Base-by-base conservation (phyloP, 2,797 vertebrate genomes). In the Smutsia temminckii region DNA sequence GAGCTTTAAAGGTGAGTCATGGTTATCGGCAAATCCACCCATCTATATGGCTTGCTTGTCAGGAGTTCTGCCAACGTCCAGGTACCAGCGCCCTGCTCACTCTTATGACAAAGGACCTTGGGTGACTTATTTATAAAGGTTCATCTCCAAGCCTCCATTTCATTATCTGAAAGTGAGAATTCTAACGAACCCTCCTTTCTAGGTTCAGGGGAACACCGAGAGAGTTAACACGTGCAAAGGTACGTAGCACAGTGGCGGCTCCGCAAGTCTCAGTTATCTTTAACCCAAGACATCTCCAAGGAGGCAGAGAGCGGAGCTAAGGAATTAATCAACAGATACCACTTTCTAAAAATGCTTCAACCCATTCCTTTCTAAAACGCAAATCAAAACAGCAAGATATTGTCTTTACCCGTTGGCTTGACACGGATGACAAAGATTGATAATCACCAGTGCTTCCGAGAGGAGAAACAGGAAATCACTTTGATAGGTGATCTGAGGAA, bases 341-440 rank as follows among this genome's bases (percentile, higher is more conserved):
- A 6, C 79, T 21, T 20, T 57, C 53, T 20, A 8, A 34, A 89
- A 40, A 68, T 6, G 27, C 46, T 49, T 23, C 78, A 18, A 49
- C 63, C 74, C 78, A 66, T 61, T 78, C 69, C 8, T 20, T 42
- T 23, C 61, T 46, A n/a, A 87, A 71, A 86, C 66, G 79, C 85
- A 94, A 96, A 95, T 93, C 77, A 74, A 57, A 88, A 34, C 23
- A 63, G 61, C 34, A 92, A 80, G 61, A 89, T 7, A 17, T 14
- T 29, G 23, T 84, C 78, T 78, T 86, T 14, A 94, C 46, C 25
- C 78, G 9, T 49, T 3, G 1, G 32, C 42, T 79, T 85, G 89
- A 95, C 53, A 84, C 59, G 81, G 59, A 89, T 74, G 17, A 89
- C 32, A 10, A 68, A 71, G 63, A 49, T 0, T 71, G 87, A 85